Evolutionary conservation across 2,797 vertebrate species (phyloP).

Genomic region (Ceyx erithaca): DNA sequence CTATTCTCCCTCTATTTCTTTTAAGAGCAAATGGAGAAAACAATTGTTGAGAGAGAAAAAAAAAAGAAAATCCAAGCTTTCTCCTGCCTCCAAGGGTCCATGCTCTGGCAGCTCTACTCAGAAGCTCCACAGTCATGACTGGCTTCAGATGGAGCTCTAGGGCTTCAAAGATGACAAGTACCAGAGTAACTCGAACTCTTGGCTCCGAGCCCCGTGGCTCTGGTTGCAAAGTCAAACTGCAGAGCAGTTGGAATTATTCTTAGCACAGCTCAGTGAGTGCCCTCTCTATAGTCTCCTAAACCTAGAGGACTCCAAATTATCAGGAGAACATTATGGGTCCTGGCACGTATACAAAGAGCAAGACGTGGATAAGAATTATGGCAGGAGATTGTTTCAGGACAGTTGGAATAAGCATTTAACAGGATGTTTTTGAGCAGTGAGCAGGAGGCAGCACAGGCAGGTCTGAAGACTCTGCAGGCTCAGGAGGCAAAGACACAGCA

Average conservation of each 20-base stretch:
- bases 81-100: not conserved
- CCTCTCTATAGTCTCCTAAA: slow-evolving; percentile 52
- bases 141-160: slow-evolving; percentile 63
- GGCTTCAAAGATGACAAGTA: slow-evolving; percentile 58
- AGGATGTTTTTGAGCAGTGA: not conserved
- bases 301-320: slow-evolving; percentile 39
- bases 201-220: slow-evolving; percentile 18
- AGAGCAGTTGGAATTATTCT: slow-evolving; percentile 63
- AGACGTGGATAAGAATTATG: not conserved
- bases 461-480: not conserved
- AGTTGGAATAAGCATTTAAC: not conserved
- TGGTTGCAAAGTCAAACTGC: slow-evolving; percentile 64
- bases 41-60: not conserved
- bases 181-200: slow-evolving; percentile 49
- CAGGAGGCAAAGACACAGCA: not conserved
- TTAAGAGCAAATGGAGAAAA: not conserved
- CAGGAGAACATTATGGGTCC: slow-evolving; percentile 30
- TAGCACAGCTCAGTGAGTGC: slow-evolving; percentile 54
- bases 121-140: not conserved
- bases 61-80: not conserved
- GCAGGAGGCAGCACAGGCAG: not conserved
- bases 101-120: not conserved
- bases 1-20: not conserved
- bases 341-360: slow-evolving; percentile 21
- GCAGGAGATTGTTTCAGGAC: not conserved